These are phyloP conservation scores for Encarsia formosa DNA, from an alignment of 2,888 invertebrate species.

Conservation along the genomic window DNA sequence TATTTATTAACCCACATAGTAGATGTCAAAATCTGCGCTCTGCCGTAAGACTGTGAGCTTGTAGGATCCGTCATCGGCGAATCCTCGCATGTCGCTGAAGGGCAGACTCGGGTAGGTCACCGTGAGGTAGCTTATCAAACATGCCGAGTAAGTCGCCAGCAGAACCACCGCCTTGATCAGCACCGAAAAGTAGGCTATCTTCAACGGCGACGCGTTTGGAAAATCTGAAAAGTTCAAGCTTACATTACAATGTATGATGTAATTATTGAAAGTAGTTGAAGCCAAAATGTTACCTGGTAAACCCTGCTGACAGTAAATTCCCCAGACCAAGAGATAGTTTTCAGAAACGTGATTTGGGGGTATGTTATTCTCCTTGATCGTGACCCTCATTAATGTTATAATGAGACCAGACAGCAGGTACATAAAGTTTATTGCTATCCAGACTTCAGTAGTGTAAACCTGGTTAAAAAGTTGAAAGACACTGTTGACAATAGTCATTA, in stretches of 20 bases:
- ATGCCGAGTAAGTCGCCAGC: slow-evolving; percentile 16
- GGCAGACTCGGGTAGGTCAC: slow-evolving; percentile 8
- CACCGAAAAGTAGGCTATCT: slow-evolving; percentile 17
- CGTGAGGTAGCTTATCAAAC: slow-evolving; percentile 17
- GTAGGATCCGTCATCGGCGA: slow-evolving; percentile 15
- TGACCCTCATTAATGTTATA: neutral
- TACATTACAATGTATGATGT: too few relatives aligned
- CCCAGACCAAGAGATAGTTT: slow-evolving; percentile 20
- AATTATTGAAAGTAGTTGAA: too few relatives aligned
- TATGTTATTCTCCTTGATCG: neutral
- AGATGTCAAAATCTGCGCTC: slow-evolving; percentile 9
- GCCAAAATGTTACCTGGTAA: slow-evolving; percentile 20
- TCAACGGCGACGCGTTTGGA: slow-evolving; percentile 6
- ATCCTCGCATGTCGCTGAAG: slow-evolving; percentile 4
- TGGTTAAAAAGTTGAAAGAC: too few relatives aligned
- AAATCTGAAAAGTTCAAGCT: slow-evolving; percentile 8
- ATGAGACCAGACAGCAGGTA: neutral
- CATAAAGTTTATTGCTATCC: neutral
- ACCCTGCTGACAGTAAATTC: slow-evolving; percentile 32
- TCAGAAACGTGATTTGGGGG: slow-evolving; percentile 11
- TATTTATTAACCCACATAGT: slow-evolving; percentile 5
- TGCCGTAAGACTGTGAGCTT: slow-evolving; percentile 8
- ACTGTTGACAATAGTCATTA: too few relatives aligned
- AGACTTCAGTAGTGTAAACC: slow-evolving; percentile 5
- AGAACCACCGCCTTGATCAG: slow-evolving; percentile 6